Conservation (phyloP, 30 jellyfish, hydroid and myxozoan genomes). For the Pelagia noctiluca region DNA sequence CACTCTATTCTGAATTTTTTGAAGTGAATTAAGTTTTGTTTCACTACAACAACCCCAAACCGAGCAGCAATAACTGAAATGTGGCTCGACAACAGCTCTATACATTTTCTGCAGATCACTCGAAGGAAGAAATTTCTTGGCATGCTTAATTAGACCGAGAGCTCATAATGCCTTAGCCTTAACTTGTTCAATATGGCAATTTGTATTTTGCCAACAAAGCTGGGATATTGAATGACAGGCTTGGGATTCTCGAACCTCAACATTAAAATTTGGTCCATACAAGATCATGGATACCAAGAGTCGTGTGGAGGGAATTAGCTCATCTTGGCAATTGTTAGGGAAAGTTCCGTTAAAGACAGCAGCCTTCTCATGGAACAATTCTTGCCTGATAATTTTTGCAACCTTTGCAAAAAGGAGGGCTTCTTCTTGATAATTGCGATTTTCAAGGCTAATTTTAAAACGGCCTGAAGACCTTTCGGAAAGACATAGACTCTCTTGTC, state of each 20-base stretch:
- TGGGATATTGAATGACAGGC: constrained; percentile 49
- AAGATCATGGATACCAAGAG: constrained; percentile 24
- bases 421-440: constrained; percentile 52
- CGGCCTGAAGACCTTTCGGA: constrained; percentile 38
- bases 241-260: constrained; percentile 33
- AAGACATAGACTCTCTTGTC: constrained; percentile 30
- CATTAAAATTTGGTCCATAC: constrained; percentile 50
- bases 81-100: no score
- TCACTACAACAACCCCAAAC: no score
- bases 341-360: constrained; percentile 43
- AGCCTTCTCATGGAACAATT: constrained; percentile 25
- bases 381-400: constrained; percentile 30
- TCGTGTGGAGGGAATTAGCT: constrained; percentile 45
- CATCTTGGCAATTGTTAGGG: constrained; percentile 19
- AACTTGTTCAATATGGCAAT: background rate
- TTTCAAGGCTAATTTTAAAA: constrained; percentile 40
- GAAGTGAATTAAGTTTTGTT: no score
- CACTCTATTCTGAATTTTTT: no score
- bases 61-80: no score
- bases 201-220: constrained; percentile 19
- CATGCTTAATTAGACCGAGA: no score
- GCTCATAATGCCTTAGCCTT: no score
- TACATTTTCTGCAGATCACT: no score
- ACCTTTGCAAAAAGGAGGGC: constrained; percentile 40
- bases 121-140: no score